Conservation (phyloP, 1,140 invertebrate genomes). For the Drosophila leontia region DNA sequence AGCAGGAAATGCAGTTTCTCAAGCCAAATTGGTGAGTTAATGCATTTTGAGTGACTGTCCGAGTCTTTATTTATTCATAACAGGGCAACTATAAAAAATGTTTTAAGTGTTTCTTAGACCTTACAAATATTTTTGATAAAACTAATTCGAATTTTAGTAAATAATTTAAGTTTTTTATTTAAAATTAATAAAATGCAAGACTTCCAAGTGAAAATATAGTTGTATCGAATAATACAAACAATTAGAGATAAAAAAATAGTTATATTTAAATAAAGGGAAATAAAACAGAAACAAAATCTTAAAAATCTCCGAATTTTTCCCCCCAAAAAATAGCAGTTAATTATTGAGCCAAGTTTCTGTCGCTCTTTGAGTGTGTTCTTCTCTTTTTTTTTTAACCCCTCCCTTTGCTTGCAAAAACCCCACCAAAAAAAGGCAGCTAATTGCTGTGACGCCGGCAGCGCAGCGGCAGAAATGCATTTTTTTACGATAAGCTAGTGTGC, state of each 20-base stretch:
- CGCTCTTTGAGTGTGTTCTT: slow-evolving; percentile 6
- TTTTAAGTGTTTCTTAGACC: not conserved
- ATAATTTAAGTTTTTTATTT: not conserved
- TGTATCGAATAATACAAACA: no score
- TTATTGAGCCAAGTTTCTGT: not conserved
- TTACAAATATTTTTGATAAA: not conserved
- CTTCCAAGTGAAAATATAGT: not conserved
- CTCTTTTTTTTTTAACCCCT: slow-evolving; percentile 3
- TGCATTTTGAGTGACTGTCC: slow-evolving; percentile 26
- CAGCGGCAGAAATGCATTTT: slow-evolving; percentile 71
- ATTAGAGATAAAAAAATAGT: not conserved
- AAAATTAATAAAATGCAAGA: not conserved
- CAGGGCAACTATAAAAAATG: not conserved
- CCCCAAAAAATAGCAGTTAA: not conserved
- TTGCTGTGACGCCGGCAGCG: slow-evolving; percentile 67
- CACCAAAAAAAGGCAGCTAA: slow-evolving; percentile 63
- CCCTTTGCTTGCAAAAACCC: slow-evolving; percentile 1
- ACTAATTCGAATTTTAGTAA: not conserved
- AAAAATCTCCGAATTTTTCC: not conserved
- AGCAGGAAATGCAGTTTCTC: slow-evolving; percentile 76
- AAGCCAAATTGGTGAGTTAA: slow-evolving; percentile 29
- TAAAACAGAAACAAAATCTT: not conserved
- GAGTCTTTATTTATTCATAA: slow-evolving; percentile 11
- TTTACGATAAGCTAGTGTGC: slow-evolving; percentile 38
- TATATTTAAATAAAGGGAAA: not conserved